phyloP scores from a whole-genome alignment of 2,113 vertebrate genomes.

The Strigops habroptila region DNA sequence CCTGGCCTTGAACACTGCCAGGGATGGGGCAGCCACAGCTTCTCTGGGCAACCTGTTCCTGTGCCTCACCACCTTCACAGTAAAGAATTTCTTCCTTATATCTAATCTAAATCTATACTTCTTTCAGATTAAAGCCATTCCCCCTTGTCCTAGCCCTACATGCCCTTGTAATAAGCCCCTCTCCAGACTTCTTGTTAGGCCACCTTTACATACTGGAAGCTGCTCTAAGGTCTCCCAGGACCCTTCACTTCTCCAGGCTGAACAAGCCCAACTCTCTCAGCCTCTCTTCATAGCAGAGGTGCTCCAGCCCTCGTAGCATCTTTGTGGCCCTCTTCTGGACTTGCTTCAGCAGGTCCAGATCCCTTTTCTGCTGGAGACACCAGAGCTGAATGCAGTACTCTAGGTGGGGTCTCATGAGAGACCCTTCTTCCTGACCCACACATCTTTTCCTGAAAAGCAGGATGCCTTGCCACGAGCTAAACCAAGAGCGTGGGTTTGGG shows the following conservation, averaged over 20 bases:
- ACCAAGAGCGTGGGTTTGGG: background rate
- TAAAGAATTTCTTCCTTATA: background rate
- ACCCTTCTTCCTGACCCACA: background rate
- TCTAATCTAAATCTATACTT: background rate
- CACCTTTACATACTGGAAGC: background rate
- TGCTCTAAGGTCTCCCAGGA: background rate
- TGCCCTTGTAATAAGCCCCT: background rate
- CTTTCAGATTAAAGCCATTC: background rate
- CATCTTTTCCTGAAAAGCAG: accelerated
- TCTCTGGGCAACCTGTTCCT: background rate
- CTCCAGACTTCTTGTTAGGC: background rate
- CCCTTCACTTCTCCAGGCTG: background rate
- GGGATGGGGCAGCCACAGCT: background rate
- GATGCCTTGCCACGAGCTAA: background rate
- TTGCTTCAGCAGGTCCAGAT: background rate
- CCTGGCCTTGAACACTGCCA: background rate
- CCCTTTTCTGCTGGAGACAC: background rate
- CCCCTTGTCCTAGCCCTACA: background rate
- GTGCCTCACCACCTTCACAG: background rate
- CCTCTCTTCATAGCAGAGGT: background rate
- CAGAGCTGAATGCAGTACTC: background rate
- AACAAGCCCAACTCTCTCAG: background rate
- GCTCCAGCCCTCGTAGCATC: background rate
- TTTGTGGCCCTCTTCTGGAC: background rate
- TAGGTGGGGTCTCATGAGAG: background rate